Evolutionary conservation across 2,888 invertebrate genomes (phyloP).

Genomic region (Ophonus ardosiacus): DNA sequence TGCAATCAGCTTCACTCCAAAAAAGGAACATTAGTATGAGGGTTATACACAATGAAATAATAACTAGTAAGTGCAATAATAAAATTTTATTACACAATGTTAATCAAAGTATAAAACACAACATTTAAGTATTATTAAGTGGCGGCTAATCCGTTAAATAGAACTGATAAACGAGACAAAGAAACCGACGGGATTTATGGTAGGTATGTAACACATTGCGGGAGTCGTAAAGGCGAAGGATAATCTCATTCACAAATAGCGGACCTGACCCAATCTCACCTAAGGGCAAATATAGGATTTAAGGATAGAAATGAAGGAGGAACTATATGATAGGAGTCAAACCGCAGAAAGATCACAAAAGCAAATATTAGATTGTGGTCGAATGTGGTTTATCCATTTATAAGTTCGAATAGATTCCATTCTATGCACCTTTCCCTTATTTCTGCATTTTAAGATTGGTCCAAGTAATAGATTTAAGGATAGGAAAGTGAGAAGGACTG

Average conservation of each 20-base stretch:
- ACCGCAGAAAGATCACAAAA: too few species aligned
- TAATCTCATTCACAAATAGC: conserved; percentile 13
- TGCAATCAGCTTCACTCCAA: too few species aligned
- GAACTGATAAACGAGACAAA: conserved; percentile 43
- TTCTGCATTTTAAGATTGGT: too few species aligned
- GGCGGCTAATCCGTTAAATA: conserved; percentile 51
- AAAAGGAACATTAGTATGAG: too few species aligned
- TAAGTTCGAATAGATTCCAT: too few species aligned
- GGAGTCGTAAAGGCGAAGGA: neutral
- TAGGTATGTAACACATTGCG: neutral
- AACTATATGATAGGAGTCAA: too few species aligned
- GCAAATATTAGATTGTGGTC: too few species aligned
- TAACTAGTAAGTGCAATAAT: neutral
- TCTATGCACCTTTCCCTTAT: too few species aligned
- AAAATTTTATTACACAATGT: conserved; percentile 36
- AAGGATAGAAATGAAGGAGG: neutral
- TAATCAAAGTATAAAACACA: conserved; percentile 48
- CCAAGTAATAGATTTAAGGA: too few species aligned
- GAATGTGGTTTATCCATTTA: too few species aligned
- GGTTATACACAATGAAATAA: too few species aligned
- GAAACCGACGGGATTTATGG: neutral
- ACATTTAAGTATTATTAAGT: conserved; percentile 50
- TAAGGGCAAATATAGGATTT: neutral
- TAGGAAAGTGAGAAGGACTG: too few species aligned
- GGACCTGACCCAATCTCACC: neutral